Base-by-base conservation (phyloP, 2,888 invertebrate species). In the Automeris io region DNA sequence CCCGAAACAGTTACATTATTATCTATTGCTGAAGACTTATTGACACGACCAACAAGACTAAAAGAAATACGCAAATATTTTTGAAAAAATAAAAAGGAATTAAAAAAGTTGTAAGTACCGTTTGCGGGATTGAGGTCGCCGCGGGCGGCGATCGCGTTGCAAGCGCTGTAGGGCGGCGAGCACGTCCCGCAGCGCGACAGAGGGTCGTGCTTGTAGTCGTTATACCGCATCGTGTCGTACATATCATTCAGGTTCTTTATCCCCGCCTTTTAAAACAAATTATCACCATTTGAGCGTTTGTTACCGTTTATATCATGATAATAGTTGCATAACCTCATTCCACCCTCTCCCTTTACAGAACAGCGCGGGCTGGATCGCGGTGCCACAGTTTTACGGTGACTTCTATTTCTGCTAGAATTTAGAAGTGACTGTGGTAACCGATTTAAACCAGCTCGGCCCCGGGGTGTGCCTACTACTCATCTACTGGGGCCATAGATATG, bases 141-240 rank as follows among this genome's bases (percentile, higher is more conserved):
- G 33, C 93, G 67, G 2, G 92, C 90, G 3, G 93, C 88, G 52
- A 93, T 89, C 29, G 91, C 91, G 73, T 92, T 92, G 77, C 91
- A 91, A 8, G 89, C 92, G 64, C 90, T 91, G 83, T 91, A 92
- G 0, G 92, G 92, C 3, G 93, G 93, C 3, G 58, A 61, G 70
- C 93, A 93, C 2, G 35, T 13, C 40, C 87, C 86, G 77, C 93
- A 93, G 47, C 79, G 77, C 19, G 92, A 78, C 40, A 91, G 74
- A 5, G 91, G 91, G 68, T 93, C 93, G 69, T 91, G 79, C 41
- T 78, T 78, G 82, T 73, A 93, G 74, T 93, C 89, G 73, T 93
- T 93, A 83, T 92, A 92, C 33, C 93, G 81, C 88, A 89, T 85
- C 54, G 79, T 54, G n/a, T 34, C 41, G 53, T 88, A 88, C 90